These are phyloP conservation scores for Oncopeltus fasciatus DNA, from an alignment of 1,140 invertebrate species.

Conservation along the genomic window DNA sequence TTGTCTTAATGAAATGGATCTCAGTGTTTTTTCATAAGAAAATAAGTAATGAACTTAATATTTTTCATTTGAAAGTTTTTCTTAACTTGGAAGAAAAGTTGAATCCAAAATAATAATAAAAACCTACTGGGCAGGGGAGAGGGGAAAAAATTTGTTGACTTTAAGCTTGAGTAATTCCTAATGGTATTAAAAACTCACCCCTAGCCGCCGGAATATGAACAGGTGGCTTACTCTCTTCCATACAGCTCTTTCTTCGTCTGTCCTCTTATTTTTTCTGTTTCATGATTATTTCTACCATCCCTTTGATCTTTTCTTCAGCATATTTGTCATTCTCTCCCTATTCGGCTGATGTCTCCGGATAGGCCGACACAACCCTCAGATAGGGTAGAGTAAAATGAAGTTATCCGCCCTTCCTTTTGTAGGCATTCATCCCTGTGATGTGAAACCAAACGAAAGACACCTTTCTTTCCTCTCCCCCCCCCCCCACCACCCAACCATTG, in stretches of 20 bases:
- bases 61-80: too few species aligned
- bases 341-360: too few species aligned
- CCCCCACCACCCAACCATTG: too few species aligned
- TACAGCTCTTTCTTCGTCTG: background rate
- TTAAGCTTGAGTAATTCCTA: background rate
- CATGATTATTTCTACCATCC: background rate
- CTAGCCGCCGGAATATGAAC: background rate
- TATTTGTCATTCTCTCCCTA: constrained; percentile 1
- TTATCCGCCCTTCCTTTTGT: background rate
- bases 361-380: background rate
- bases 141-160: background rate
- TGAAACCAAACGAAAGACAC: background rate
- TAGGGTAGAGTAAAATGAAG: background rate
- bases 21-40: too few species aligned
- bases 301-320: background rate
- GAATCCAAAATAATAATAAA: too few species aligned
- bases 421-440: background rate
- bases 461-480: too few species aligned
- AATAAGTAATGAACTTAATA: too few species aligned
- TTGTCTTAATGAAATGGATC: too few species aligned
- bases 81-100: too few species aligned
- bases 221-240: background rate
- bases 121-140: too few species aligned
- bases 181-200: constrained; percentile 5
- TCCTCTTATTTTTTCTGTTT: background rate